These are phyloP conservation scores for Coecobrya sp. DNA, from an alignment of 2,888 invertebrate species.

Conservation along the genomic window DNA sequence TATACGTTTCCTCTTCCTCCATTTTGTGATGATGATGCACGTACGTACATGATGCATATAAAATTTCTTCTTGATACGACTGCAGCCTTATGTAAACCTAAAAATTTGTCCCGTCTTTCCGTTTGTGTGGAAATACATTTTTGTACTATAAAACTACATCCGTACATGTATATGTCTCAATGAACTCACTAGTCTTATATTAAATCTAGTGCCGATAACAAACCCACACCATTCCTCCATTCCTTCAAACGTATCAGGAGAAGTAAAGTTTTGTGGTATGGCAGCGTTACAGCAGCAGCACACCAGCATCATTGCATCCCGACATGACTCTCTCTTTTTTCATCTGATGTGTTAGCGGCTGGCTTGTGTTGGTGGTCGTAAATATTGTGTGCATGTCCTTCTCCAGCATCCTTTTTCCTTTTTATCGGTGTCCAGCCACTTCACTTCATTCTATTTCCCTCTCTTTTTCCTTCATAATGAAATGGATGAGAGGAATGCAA, in stretches of 20 bases:
- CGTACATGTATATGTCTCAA: background rate
- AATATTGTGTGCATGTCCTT: constrained; percentile 16
- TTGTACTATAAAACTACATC: background rate
- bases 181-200: too few species aligned
- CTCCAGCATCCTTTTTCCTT: constrained; percentile 26
- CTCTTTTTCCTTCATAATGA: constrained; percentile 71
- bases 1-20: constrained; percentile 12
- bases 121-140: background rate
- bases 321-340: background rate
- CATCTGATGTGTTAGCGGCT: background rate
- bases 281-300: too few species aligned
- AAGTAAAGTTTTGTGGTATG: background rate
- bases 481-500: constrained; percentile 80
- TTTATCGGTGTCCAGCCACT: constrained; percentile 68
- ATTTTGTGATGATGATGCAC: constrained; percentile 31
- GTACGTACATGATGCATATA: constrained; percentile 23
- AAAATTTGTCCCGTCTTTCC: background rate
- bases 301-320: background rate
- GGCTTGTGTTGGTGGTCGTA: constrained; percentile 4
- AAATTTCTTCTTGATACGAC: constrained; percentile 26
- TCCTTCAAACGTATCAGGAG: background rate
- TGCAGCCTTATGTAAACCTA: constrained; percentile 29
- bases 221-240: background rate
- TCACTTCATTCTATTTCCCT: constrained; percentile 67
- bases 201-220: background rate